Percentiles rank a stretch among this genome's conserved stretches.
Evolutionary conservation across 2,797 vertebrate genomes (phyloP).

Genomic region (Tympanoctomys barrerae): DNA sequence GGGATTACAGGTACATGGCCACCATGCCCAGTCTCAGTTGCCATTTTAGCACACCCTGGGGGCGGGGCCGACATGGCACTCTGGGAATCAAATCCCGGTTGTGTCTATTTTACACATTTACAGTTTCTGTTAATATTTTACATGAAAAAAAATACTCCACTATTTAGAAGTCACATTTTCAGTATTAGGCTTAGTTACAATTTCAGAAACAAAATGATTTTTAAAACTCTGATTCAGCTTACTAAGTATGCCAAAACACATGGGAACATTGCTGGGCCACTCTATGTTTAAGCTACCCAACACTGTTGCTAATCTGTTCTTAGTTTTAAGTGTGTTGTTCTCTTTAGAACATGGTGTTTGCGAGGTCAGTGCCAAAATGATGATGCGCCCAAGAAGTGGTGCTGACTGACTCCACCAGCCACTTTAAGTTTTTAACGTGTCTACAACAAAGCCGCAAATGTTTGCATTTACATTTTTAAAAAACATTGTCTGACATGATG

Average conservation of each 20-base stretch:
- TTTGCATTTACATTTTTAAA: background rate
- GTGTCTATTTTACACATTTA: background rate
- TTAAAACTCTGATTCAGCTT: background rate
- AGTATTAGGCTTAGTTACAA: background rate
- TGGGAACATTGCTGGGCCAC: background rate
- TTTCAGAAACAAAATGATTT: background rate
- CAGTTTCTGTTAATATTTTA: slow-evolving; percentile 2
- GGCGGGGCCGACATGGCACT: no score
- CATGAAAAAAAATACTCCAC: background rate
- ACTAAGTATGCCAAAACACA: background rate
- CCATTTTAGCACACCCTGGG: no score
- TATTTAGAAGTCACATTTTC: background rate
- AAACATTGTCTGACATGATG: background rate
- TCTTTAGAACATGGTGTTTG: background rate
- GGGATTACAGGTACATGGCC: no score
- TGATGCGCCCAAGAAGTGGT: background rate
- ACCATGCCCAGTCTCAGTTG: no score
- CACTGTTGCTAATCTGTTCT: background rate
- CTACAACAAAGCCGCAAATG: no score
- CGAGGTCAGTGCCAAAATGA: background rate
- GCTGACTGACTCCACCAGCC: background rate
- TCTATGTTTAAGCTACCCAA: background rate
- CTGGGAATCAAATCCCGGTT: no score
- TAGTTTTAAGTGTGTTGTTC: background rate
- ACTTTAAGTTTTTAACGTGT: background rate